Conservation (phyloP, 2,113 vertebrate species). For the Pyrgilauda ruficollis region DNA sequence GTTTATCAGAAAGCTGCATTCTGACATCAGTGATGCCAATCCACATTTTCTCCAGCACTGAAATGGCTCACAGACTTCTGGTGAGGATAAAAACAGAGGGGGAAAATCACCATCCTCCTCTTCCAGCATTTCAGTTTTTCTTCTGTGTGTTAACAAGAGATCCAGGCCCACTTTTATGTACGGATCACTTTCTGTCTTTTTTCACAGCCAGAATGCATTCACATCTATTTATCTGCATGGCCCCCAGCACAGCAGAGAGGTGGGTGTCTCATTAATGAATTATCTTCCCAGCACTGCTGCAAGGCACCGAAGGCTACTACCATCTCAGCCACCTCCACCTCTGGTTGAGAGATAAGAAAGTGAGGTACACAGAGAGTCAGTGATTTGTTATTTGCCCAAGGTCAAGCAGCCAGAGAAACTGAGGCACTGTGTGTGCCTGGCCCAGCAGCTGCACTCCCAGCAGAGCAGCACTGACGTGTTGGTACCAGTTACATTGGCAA, state of each 20-base stretch:
- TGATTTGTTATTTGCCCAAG: not conserved
- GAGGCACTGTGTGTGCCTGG: accelerated
- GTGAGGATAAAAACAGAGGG: not conserved
- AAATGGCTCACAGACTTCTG: not conserved
- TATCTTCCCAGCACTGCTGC: not conserved
- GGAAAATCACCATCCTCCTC: not conserved
- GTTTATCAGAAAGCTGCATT: not conserved
- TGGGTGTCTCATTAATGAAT: not conserved
- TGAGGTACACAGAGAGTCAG: not conserved
- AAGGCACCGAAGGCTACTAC: not conserved
- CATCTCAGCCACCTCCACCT: not conserved
- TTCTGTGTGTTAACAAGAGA: not conserved
- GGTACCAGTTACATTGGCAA: not conserved
- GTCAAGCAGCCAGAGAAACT: not conserved
- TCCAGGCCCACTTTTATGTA: not conserved
- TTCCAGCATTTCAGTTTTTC: not conserved
- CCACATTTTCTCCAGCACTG: not conserved
- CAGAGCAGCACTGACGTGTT: accelerated
- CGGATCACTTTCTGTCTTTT: not conserved
- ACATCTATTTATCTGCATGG: not conserved
- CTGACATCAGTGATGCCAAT: not conserved
- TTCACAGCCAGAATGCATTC: not conserved
- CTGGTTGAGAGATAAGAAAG: not conserved
- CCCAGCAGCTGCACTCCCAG: not conserved
- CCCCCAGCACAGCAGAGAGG: not conserved